Evolutionary conservation across 1,140 invertebrate genomes (phyloP).

Genomic region (Eriocheir sinensis): DNA sequence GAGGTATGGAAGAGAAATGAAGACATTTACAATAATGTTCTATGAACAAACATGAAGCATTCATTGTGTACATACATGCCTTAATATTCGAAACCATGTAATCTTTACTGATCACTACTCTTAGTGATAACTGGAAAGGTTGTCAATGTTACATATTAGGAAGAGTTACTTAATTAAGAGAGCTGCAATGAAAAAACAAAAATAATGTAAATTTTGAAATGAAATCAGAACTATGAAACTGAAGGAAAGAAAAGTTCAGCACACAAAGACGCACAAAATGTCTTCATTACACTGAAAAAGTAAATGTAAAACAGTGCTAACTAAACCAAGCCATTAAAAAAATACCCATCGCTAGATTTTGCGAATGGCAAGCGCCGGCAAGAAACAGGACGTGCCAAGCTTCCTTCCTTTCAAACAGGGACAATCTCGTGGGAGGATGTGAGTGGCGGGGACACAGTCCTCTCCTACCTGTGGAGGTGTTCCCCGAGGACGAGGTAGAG

Average conservation of each 20-base stretch:
- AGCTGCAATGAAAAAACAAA: not conserved
- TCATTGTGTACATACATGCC: not conserved
- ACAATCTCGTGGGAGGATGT: not conserved
- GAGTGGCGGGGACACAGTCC: not conserved
- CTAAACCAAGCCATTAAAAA: not conserved
- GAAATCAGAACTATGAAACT: not conserved
- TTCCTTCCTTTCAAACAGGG: not conserved
- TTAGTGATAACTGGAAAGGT: not conserved
- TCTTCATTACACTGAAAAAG: not conserved
- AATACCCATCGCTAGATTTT: not conserved
- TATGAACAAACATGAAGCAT: not conserved
- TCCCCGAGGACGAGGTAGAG: constrained; percentile 69
- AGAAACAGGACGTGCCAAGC: not conserved
- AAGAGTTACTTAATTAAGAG: not conserved
- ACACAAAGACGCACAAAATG: too few species aligned
- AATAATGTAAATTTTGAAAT: not conserved
- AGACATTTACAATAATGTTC: not conserved
- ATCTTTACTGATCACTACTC: not conserved
- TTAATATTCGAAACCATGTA: not conserved
- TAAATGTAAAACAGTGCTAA: not conserved
- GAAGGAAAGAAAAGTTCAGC: not conserved
- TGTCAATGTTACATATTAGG: not conserved
- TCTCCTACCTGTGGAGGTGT: constrained; percentile 73
- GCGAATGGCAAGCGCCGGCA: not conserved
- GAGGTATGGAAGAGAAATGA: not conserved